phyloP scores from a whole-genome alignment of 2,797 vertebrate species.

The Carcharodon carcharias region DNA sequence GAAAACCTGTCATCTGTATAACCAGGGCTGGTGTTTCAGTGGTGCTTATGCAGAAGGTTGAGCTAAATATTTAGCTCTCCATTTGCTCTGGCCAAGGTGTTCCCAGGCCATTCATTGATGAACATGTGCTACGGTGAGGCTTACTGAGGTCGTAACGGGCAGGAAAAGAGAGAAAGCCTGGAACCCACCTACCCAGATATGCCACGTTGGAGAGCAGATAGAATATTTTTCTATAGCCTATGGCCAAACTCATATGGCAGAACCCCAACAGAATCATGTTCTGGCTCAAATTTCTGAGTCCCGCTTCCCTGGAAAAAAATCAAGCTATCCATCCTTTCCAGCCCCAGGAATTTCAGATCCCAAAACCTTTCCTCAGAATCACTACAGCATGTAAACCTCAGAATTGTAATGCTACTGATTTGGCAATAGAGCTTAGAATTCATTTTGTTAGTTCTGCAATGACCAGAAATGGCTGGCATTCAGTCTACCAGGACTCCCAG shows the following conservation, averaged over 20 bases:
- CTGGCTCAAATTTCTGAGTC: not conserved
- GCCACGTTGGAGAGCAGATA: not conserved
- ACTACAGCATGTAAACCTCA: not conserved
- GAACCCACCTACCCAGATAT: not conserved
- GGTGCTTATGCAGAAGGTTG: not conserved
- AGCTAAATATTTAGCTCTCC: not conserved
- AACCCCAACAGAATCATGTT: not conserved
- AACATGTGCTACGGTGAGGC: not conserved
- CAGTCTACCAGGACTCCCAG: not conserved
- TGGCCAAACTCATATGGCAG: too few species aligned
- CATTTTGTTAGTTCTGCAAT: not conserved
- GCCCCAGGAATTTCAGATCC: not conserved
- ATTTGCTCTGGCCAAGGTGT: not conserved
- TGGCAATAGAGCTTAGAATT: not conserved
- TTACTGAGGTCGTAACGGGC: not conserved
- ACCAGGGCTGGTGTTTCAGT: not conserved
- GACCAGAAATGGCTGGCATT: not conserved
- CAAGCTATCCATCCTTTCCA: not conserved
- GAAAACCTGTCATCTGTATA: not conserved
- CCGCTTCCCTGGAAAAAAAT: not conserved
- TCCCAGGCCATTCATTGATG: not conserved
- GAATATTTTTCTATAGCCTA: not conserved
- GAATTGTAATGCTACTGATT: not conserved
- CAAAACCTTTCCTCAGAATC: not conserved
- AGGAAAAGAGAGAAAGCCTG: not conserved